Evolutionary conservation across 1,140 invertebrate species (phyloP).

Genomic region (Lethrus apterus): DNA sequence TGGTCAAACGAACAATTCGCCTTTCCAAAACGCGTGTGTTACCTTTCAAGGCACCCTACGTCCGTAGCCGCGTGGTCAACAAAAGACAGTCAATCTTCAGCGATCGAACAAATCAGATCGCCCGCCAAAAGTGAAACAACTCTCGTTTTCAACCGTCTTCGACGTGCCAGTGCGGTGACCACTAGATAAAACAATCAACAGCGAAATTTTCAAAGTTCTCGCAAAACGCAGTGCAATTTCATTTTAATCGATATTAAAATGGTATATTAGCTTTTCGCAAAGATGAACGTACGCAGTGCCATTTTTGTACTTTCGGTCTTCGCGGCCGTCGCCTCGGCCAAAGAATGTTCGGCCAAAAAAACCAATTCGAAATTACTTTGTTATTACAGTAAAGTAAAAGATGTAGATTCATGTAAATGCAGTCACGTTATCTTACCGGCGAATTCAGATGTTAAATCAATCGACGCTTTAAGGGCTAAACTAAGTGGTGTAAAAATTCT

Average conservation of each 20-base stretch:
- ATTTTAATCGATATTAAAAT: constrained; percentile 2
- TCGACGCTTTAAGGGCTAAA: constrained; percentile 25
- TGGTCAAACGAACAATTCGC: too few relatives aligned
- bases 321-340: constrained; percentile 2
- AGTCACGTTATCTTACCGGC: constrained; percentile 34
- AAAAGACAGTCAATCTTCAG: constrained; percentile 24
- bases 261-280: constrained; percentile 12
- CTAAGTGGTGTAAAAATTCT: constrained; percentile 30
- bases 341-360: constrained; percentile 21
- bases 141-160: constrained; percentile 24
- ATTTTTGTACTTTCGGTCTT: constrained; percentile 19
- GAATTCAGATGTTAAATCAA: constrained; percentile 25
- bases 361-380: constrained; percentile 33
- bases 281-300: too few relatives aligned
- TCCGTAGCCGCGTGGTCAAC: background rate
- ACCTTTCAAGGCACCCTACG: constrained; percentile 17
- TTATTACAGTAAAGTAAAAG: constrained; percentile 32
- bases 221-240: constrained; percentile 7
- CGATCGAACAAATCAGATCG: constrained; percentile 26
- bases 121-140: constrained; percentile 18
- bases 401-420: constrained; percentile 31
- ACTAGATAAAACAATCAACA: too few relatives aligned
- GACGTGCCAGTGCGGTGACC: too few relatives aligned
- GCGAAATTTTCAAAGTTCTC: too few relatives aligned
- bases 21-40: constrained; percentile 4